Evolutionary conservation across 2,888 invertebrate species (phyloP).

Genomic region (Zaprionus obscuricornis): DNA sequence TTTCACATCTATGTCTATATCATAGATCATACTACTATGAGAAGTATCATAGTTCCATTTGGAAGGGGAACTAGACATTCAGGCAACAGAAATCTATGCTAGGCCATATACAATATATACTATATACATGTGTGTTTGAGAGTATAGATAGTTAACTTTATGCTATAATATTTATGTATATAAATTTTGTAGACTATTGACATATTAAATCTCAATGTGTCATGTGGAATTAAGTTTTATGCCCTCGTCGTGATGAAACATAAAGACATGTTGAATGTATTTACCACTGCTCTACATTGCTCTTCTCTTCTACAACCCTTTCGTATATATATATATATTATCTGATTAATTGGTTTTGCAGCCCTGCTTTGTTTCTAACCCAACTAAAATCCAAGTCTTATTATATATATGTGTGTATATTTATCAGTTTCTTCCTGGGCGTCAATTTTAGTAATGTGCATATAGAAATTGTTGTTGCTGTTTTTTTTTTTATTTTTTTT

Average conservation of each 20-base stretch:
- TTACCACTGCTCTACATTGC: not conserved
- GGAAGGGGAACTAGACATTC: conserved; percentile 33
- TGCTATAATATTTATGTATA: conserved; percentile 35
- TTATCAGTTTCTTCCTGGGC: conserved; percentile 29
- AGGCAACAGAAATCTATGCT: conserved; percentile 54
- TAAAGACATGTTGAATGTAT: conserved; percentile 22
- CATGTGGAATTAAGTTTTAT: conserved; percentile 79
- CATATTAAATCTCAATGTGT: conserved; percentile 82
- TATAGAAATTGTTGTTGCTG: not conserved
- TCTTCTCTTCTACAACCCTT: not conserved
- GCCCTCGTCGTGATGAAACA: conserved; percentile 32
- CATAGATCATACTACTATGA: no score
- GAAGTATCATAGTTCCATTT: conserved; percentile 18
- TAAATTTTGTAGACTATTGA: conserved; percentile 81
- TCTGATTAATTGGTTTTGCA: conserved; percentile 13
- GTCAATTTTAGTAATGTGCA: not conserved
- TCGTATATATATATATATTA: conserved; percentile 1
- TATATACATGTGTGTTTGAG: no score
- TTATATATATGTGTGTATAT: no score
- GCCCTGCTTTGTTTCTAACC: conserved; percentile 16
- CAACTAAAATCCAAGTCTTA: conserved; percentile 7
- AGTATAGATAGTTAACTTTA: conserved; percentile 28
- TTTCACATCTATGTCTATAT: no score
- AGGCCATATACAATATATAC: conserved; percentile 32
- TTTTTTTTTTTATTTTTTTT: not conserved